These are phyloP conservation scores for Acrocephalus scirpaceus DNA, from an alignment of 2,797 vertebrate species.

Conservation along the genomic window DNA sequence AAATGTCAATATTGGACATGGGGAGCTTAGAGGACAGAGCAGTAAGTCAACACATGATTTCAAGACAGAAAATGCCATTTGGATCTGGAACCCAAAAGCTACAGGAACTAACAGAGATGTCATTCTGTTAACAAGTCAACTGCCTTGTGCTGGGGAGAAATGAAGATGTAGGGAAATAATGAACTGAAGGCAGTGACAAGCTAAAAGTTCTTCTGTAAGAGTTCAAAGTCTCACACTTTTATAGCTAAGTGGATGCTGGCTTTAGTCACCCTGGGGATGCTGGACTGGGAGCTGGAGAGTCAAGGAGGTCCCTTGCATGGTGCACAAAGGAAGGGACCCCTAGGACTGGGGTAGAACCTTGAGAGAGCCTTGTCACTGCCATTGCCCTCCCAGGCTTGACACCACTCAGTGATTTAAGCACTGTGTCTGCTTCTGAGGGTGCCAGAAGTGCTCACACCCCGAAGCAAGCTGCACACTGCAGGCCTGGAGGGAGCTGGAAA, in stretches of 20 bases:
- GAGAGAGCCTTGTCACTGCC: fast-evolving
- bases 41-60: not conserved
- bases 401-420: fast-evolving
- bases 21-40: not conserved
- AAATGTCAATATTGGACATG: not conserved
- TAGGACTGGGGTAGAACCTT: not conserved
- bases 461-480: not conserved
- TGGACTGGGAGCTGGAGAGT: not conserved
- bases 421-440: fast-evolving
- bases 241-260: not conserved
- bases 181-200: not conserved
- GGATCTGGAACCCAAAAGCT: not conserved
- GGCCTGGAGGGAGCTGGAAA: not conserved
- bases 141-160: not conserved
- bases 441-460: not conserved
- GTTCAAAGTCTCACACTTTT: not conserved
- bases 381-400: not conserved
- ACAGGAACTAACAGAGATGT: not conserved
- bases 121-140: not conserved
- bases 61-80: not conserved
- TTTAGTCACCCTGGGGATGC: not conserved
- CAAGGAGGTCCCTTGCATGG: not conserved
- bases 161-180: not conserved
- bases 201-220: not conserved
- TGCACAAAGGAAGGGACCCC: not conserved